These are phyloP conservation scores for Petrocephalus microphthalmus DNA, from an alignment of 2,113 vertebrate species.

Conservation along the genomic window DNA sequence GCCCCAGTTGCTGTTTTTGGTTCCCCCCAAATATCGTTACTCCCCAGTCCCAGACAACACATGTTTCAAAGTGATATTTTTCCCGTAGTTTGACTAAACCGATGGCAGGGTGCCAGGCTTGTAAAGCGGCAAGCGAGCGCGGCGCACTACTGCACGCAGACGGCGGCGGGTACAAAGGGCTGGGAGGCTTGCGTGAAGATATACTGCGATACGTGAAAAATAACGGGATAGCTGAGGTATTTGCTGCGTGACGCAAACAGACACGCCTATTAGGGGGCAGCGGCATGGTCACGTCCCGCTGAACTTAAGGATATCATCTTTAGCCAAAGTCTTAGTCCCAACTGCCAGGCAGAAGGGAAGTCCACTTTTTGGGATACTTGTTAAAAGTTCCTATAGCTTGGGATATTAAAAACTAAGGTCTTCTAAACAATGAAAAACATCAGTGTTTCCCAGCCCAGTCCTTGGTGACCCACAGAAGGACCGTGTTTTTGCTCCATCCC, in stretches of 20 bases:
- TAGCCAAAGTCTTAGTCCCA: neutral
- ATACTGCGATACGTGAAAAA: neutral
- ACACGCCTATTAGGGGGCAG: neutral
- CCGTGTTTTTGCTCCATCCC: too few species aligned
- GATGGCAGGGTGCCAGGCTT: neutral
- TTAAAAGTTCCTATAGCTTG: neutral
- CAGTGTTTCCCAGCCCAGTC: neutral
- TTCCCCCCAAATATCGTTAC: neutral
- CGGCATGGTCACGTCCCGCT: neutral
- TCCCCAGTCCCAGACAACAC: neutral
- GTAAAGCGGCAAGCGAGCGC: neutral
- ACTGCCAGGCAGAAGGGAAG: neutral
- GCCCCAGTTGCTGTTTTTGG: neutral
- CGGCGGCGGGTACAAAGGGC: neutral
- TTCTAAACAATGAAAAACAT: neutral
- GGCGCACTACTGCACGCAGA: neutral
- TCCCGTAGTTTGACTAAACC: neutral
- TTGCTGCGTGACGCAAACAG: neutral
- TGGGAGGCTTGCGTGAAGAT: neutral
- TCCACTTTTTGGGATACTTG: neutral
- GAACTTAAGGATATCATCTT: neutral
- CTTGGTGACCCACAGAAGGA: too few species aligned
- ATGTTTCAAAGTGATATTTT: neutral
- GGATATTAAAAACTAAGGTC: neutral
- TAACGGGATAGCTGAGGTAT: neutral